phyloP scores from a whole-genome alignment of 2,113 vertebrate species.

The Anguilla japonica region DNA sequence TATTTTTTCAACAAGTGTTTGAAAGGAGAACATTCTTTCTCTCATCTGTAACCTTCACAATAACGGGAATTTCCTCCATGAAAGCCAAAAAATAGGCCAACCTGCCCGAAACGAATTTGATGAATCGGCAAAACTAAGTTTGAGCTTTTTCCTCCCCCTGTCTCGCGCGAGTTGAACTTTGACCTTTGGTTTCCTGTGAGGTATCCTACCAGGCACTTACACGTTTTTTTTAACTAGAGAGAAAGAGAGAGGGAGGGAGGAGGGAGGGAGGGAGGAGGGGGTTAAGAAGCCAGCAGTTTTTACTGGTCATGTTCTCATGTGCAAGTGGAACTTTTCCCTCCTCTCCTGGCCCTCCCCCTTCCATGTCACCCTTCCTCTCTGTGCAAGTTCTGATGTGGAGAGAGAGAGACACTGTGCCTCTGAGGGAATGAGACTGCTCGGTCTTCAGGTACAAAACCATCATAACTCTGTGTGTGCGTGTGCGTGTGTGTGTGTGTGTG shows the following conservation, averaged over 20 bases:
- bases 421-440: conserved; percentile 32
- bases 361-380: conserved; percentile 1
- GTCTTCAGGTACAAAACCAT: conserved; percentile 47
- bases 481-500: background rate
- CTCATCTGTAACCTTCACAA: background rate
- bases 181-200: conserved; percentile 21
- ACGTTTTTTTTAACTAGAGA: conserved; percentile 43
- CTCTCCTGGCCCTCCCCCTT: conserved; percentile 25
- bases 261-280: conserved; percentile 21
- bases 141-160: background rate
- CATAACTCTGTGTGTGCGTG: background rate
- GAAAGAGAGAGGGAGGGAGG: conserved; percentile 15
- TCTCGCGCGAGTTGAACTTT: conserved; percentile 7
- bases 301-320: conserved; percentile 40
- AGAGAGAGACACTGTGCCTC: background rate
- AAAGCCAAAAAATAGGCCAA: background rate
- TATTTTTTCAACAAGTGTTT: background rate
- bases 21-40: background rate
- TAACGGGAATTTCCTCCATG: background rate
- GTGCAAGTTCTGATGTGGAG: conserved; percentile 1
- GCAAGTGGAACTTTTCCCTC: conserved; percentile 43
- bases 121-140: background rate
- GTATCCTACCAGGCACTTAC: conserved; percentile 48
- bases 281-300: conserved; percentile 30
- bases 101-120: background rate